Evolutionary conservation across 2,888 invertebrate genomes (phyloP).

Genomic region (Lasioglossum marginatum): DNA sequence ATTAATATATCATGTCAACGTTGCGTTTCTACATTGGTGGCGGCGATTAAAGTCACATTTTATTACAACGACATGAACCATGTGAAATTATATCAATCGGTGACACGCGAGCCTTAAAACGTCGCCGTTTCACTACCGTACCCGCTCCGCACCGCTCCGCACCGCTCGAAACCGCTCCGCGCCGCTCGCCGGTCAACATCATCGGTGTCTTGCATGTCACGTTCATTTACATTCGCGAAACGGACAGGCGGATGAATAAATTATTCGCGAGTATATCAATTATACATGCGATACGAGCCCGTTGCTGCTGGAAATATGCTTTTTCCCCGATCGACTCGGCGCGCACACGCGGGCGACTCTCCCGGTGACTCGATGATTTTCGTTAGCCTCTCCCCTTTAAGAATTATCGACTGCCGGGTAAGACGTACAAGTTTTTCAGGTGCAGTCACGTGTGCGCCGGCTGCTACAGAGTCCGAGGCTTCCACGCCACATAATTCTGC

Average conservation of each 20-base stretch:
- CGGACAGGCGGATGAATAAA: slow-evolving; percentile 34
- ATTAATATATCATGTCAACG: slow-evolving; percentile 10
- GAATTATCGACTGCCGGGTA: slow-evolving; percentile 1
- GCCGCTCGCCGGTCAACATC: not conserved
- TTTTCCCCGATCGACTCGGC: slow-evolving; percentile 7
- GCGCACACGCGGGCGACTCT: not conserved
- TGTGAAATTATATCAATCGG: slow-evolving; percentile 52
- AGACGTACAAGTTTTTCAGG: not conserved
- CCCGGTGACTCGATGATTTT: slow-evolving; percentile 3
- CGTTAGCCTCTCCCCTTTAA: not conserved
- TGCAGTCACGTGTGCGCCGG: not conserved
- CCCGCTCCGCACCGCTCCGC: not conserved
- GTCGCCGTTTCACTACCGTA: slow-evolving; percentile 44
- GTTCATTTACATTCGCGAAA: slow-evolving; percentile 34
- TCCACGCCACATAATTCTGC: not conserved
- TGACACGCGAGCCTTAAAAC: slow-evolving; percentile 54
- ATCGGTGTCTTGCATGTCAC: slow-evolving; percentile 47
- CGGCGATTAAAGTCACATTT: slow-evolving; percentile 33
- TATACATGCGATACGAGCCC: slow-evolving; percentile 1
- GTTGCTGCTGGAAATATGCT: slow-evolving; percentile 1
- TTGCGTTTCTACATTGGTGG: slow-evolving; percentile 5
- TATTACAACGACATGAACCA: slow-evolving; percentile 43
- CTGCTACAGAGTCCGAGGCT: not conserved
- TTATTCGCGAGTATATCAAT: slow-evolving; percentile 27
- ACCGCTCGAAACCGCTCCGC: not conserved